Conservation (phyloP, 2,888 invertebrate species). For the Thereva unica region DNA sequence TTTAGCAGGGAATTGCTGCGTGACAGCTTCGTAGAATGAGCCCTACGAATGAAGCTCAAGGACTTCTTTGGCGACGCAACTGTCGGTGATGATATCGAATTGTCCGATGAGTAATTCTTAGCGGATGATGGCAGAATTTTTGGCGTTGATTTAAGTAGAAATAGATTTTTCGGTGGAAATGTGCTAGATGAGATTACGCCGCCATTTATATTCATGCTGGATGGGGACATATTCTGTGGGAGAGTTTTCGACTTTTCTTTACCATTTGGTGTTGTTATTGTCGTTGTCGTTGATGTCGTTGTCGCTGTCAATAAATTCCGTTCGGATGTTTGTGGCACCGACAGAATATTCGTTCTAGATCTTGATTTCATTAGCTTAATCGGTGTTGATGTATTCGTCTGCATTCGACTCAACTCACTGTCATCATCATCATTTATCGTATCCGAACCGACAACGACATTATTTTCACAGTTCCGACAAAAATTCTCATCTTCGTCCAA, state of each 20-base stretch:
- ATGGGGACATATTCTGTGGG: slow-evolving; percentile 63
- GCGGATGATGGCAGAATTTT: slow-evolving; percentile 45
- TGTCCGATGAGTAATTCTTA: slow-evolving; percentile 44
- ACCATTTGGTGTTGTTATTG: slow-evolving; percentile 43
- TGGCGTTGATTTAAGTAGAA: slow-evolving; percentile 55
- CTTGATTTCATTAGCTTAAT: slow-evolving; percentile 59
- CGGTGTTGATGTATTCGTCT: slow-evolving; percentile 58
- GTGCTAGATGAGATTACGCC: slow-evolving; percentile 50
- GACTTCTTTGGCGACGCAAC: slow-evolving; percentile 62
- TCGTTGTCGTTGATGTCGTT: slow-evolving; percentile 23
- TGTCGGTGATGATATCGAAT: slow-evolving; percentile 46
- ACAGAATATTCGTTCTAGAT: slow-evolving; percentile 60
- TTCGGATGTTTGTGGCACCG: slow-evolving; percentile 59
- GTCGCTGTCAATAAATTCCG: slow-evolving; percentile 26
- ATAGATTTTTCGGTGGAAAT: slow-evolving; percentile 58
- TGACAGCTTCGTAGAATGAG: slow-evolving; percentile 73
- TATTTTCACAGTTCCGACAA: slow-evolving; percentile 45
- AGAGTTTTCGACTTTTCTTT: slow-evolving; percentile 65
- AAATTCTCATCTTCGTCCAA: slow-evolving; percentile 46
- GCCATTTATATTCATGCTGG: slow-evolving; percentile 45
- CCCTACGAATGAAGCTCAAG: slow-evolving; percentile 69
- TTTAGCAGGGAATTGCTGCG: slow-evolving; percentile 68
- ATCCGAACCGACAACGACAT: slow-evolving; percentile 59
- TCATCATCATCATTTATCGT: slow-evolving; percentile 57
- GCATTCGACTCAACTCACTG: slow-evolving; percentile 58